Base-by-base conservation (phyloP, 2,888 invertebrate genomes). In the Orchesellides sinensis region DNA sequence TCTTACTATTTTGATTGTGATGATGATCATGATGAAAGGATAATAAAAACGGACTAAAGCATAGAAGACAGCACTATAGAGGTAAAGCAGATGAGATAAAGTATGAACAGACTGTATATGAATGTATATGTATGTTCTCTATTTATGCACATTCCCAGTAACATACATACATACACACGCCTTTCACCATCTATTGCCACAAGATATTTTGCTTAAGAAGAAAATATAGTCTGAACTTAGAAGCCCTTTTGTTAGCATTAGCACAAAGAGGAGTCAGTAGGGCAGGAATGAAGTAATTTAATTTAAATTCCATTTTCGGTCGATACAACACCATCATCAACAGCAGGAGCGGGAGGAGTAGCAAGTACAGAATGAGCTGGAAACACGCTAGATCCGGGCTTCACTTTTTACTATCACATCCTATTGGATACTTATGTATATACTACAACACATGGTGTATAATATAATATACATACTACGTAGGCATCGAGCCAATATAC, bases 231-330 rank as follows among this genome's bases (percentile, higher is more conserved):
- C 2, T n/a, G n/a, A n/a, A n/a, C n/a, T n/a, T n/a, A n/a, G 14
- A 54, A 21, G 25, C n/a, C 45, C 45, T 45, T 59, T 61, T 47
- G n/a, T 59, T 17, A 49, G 17, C 54, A 19, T 54, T 70, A 63
- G 54, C 35, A 47, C 52, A 73, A 49, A 63, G 65, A n/a, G n/a
- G n/a, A 65, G 75, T 75, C 65, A 75, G 66, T 77, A 77, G 77
- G 68, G 59, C 77, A 68, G 68, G 77, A 77, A 77, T 77, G 75
- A 65, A 77, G 77, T 77, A 77, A 77, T 77, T 77, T 68, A 77
- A 77, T 77, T 77, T 77, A 77, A 77, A 77, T 77, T 77, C 77
- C 77, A 77, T 77, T 77, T 77, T 77, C 56, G 77, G 77, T 77
- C 77, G 77, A 77, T 77, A 77, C 77, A 77, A 66, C 77, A 77